These are phyloP conservation scores for Dryobotodes eremita DNA, from an alignment of 2,888 invertebrate species.

Conservation along the genomic window DNA sequence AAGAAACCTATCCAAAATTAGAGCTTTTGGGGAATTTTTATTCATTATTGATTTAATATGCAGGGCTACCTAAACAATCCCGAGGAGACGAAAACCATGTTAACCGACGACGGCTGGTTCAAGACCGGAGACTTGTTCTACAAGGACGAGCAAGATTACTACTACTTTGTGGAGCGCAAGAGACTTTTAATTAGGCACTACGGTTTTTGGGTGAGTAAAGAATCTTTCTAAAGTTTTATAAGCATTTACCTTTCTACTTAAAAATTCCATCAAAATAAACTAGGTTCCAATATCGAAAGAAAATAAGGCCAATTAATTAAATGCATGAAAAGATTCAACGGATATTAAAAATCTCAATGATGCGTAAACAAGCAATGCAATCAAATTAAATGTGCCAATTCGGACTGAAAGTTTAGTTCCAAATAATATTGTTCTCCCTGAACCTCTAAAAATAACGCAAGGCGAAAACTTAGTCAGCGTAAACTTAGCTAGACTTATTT, in stretches of 20 bases:
- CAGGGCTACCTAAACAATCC: conserved; percentile 78
- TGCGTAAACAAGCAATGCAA: conserved; percentile 12
- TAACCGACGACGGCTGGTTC: conserved; percentile 77
- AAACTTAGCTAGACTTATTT: conserved; percentile 77
- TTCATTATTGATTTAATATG: neutral
- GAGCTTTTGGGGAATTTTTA: too few relatives aligned
- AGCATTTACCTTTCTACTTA: conserved; percentile 20
- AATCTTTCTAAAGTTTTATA: conserved; percentile 29
- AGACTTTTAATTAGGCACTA: conserved; percentile 76
- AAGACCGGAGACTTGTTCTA: conserved; percentile 78
- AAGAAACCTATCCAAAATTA: too few relatives aligned
- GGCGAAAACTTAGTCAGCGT: conserved; percentile 70
- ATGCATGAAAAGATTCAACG: neutral
- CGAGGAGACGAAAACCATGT: conserved; percentile 72
- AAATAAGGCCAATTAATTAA: conserved; percentile 14
- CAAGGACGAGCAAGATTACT: conserved; percentile 72
- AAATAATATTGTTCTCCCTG: conserved; percentile 44
- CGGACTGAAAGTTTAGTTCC: conserved; percentile 14
- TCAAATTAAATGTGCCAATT: conserved; percentile 19
- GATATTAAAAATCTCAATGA: conserved; percentile 19
- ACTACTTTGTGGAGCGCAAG: conserved; percentile 76
- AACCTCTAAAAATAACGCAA: conserved; percentile 48
- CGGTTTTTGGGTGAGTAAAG: conserved; percentile 71
- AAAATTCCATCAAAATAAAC: conserved; percentile 12
- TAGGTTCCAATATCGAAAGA: neutral